Percentiles rank a stretch among this genome's conserved stretches.
These are phyloP conservation scores for Calliopsis andreniformis DNA, from an alignment of 1,140 invertebrate species.

Conservation along the genomic window DNA sequence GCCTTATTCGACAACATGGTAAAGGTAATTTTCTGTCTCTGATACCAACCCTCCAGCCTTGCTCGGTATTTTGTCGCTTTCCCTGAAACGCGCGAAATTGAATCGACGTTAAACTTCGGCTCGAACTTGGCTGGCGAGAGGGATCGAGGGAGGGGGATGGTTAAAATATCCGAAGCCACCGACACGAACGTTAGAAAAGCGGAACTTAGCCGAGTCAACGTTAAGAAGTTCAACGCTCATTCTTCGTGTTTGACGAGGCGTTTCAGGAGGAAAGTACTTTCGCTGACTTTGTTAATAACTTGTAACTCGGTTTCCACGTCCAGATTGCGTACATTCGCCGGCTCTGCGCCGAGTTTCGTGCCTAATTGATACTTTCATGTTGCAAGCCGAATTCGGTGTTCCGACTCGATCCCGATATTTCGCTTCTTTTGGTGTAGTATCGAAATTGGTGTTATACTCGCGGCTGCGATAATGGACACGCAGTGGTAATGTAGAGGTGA, in stretches of 20 bases:
- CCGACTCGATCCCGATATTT: not conserved
- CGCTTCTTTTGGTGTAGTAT: too few species aligned
- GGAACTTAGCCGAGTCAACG: constrained; percentile 50
- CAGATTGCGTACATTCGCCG: constrained; percentile 38
- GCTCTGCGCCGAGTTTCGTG: not conserved
- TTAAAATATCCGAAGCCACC: constrained; percentile 38
- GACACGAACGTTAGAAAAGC: constrained; percentile 45
- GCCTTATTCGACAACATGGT: too few species aligned
- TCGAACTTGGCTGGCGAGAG: constrained; percentile 20
- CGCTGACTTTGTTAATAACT: constrained; percentile 58
- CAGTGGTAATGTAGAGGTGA: constrained; percentile 67
- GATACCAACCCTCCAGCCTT: not conserved
- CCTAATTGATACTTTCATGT: constrained; percentile 37
- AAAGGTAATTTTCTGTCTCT: constrained; percentile 25
- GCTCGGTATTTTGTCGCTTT: constrained; percentile 12
- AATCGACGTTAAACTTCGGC: constrained; percentile 28
- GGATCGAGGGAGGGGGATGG: not conserved
- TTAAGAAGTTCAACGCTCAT: constrained; percentile 47
- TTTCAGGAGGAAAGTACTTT: constrained; percentile 54
- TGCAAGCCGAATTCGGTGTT: not conserved
- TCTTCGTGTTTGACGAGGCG: constrained; percentile 53
- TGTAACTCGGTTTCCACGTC: constrained; percentile 41
- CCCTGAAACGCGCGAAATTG: constrained; percentile 4
- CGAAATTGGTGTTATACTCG: constrained; percentile 69
- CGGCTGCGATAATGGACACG: constrained; percentile 77